A percentile compares a stretch with the other conserved stretches of the same genome.
Conservation (phyloP, 2,797 vertebrate genomes). For the Rhinophrynus dorsalis region DNA sequence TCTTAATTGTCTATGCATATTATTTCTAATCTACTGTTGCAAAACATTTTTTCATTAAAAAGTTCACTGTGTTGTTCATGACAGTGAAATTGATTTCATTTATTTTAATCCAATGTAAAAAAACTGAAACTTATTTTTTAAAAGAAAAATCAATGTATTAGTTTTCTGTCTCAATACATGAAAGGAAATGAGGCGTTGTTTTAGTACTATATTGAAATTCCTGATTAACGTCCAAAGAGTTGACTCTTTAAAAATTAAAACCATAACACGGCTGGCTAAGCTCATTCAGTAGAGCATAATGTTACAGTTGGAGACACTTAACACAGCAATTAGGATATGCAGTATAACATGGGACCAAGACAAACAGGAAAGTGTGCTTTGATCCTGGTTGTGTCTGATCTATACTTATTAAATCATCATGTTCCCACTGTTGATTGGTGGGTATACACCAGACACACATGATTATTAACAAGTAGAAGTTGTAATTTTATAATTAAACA, state of each 20-base stretch:
- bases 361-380: slow-evolving; percentile 27
- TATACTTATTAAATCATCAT: slow-evolving; percentile 24
- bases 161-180: too few relatives aligned
- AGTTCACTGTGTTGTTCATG: too few relatives aligned
- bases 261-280: slow-evolving; percentile 9
- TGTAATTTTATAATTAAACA: not conserved
- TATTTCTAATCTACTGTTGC: too few relatives aligned
- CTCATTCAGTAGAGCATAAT: slow-evolving; percentile 31
- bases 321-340: slow-evolving; percentile 8
- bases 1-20: too few relatives aligned
- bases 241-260: not conserved
- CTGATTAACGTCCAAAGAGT: not conserved
- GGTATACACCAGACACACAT: not conserved
- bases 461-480: not conserved
- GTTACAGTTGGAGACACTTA: slow-evolving; percentile 44
- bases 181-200: too few relatives aligned
- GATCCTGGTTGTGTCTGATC: slow-evolving; percentile 14
- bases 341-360: slow-evolving; percentile 16
- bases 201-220: too few relatives aligned
- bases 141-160: too few relatives aligned
- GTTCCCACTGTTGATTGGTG: slow-evolving; percentile 9
- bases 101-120: too few relatives aligned
- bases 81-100: too few relatives aligned
- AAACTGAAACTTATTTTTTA: too few relatives aligned
- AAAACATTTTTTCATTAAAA: too few relatives aligned